Conservation (phyloP, 2,888 invertebrate species). For the Alviniconcha strummeri region DNA sequence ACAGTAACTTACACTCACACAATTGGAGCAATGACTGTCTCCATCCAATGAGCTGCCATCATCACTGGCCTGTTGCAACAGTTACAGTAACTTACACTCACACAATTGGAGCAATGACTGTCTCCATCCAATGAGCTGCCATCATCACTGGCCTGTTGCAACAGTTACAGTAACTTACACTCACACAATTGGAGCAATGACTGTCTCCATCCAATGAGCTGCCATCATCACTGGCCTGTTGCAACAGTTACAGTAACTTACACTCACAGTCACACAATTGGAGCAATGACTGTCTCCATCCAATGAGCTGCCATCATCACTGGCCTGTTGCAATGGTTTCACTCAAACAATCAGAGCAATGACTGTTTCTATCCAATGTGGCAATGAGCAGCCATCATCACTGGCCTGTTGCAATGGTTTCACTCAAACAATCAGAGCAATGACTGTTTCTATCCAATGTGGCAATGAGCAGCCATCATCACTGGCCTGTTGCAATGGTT, state of each 20-base stretch:
- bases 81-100: background rate
- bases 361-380: conserved; percentile 19
- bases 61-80: conserved; percentile 2
- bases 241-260: too few relatives aligned
- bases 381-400: conserved; percentile 9
- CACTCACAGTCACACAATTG: background rate
- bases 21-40: background rate
- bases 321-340: conserved; percentile 1
- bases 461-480: conserved; percentile 11
- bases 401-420: background rate
- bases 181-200: too few relatives aligned
- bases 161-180: background rate
- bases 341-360: background rate
- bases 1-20: background rate
- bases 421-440: background rate
- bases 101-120: too few relatives aligned
- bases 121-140: conserved; percentile 17
- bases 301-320: conserved; percentile 16
- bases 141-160: conserved; percentile 16
- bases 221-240: conserved; percentile 17
- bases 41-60: conserved; percentile 25
- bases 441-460: conserved; percentile 17
- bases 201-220: conserved; percentile 18
- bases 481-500: conserved; percentile 4
- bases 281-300: background rate